phyloP scores from a whole-genome alignment of 2,888 invertebrate genomes.

The Drosophila macrospina region DNA sequence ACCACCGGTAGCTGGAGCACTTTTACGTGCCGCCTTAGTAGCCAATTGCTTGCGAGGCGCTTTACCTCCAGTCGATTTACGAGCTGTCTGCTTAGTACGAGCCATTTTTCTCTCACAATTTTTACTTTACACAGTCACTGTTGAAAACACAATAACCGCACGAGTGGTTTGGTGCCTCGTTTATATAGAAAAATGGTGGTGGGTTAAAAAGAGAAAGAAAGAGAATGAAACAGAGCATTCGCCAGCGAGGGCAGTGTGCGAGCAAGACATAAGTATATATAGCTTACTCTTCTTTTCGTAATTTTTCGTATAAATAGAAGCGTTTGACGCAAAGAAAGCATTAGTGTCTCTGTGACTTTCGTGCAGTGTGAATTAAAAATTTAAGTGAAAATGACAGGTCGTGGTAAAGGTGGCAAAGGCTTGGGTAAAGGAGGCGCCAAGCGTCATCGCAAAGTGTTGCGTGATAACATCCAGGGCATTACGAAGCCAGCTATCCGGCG shows the following conservation, averaged over 20 bases:
- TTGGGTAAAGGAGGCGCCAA: constrained; percentile 24
- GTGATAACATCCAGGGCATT: constrained; percentile 92
- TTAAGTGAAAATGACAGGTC: constrained; percentile 21
- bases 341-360: constrained; percentile 9
- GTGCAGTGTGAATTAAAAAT: constrained; percentile 16
- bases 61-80: constrained; percentile 1
- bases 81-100: constrained; percentile 9
- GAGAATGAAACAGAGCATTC: not conserved
- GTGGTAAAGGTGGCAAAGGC: constrained; percentile 18
- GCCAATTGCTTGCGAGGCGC: constrained; percentile 1
- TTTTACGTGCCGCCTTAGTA: constrained; percentile 1
- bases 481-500: constrained; percentile 91
- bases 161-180: not conserved
- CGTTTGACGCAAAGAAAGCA: not conserved
- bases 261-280: constrained; percentile 7
- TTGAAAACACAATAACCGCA: constrained; percentile 9
- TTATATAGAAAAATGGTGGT: constrained; percentile 15
- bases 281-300: not conserved
- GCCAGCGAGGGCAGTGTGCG: not conserved
- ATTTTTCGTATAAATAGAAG: constrained; percentile 16
- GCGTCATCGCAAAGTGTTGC: constrained; percentile 90
- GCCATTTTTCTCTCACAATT: constrained; percentile 6
- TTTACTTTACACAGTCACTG: constrained; percentile 8
- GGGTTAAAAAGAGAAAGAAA: not conserved
- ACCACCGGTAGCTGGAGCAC: not conserved